These are phyloP conservation scores for Papilio elwesi DNA, from an alignment of 2,888 invertebrate genomes.

Conservation along the genomic window DNA sequence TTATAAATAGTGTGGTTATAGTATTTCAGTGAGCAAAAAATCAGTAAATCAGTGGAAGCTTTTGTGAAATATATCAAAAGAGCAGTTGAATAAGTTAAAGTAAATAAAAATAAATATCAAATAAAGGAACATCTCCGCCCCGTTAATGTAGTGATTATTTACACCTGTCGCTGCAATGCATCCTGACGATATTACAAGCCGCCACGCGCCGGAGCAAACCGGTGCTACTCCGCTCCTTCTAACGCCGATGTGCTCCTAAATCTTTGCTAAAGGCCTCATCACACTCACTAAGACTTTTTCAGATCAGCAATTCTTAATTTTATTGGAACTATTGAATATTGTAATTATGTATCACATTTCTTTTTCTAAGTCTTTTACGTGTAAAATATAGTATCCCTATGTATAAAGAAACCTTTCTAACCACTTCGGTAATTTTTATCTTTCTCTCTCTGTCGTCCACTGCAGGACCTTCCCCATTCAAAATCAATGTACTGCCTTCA, in stretches of 20 bases:
- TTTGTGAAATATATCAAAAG: conserved; percentile 19
- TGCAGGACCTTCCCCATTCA: too few species aligned
- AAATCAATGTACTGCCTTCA: too few species aligned
- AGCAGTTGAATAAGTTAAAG: conserved; percentile 33
- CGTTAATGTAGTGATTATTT: conserved; percentile 41
- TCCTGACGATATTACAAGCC: conserved; percentile 39
- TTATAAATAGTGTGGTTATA: too few species aligned
- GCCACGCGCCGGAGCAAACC: conserved; percentile 28
- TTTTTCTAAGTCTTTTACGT: too few species aligned
- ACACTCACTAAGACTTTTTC: conserved; percentile 5
- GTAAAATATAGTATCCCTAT: too few species aligned
- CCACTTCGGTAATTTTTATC: too few species aligned
- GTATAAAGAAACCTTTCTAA: too few species aligned
- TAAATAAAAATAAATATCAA: conserved; percentile 39
- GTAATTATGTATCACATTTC: too few species aligned
- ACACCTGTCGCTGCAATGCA: conserved; percentile 41
- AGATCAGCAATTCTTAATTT: too few species aligned
- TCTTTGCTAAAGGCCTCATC: conserved; percentile 33
- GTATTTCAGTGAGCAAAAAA: too few species aligned
- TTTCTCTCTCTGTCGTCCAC: too few species aligned
- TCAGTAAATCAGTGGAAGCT: not conserved
- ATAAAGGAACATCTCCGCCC: conserved; percentile 25
- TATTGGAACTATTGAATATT: too few species aligned
- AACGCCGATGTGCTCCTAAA: conserved; percentile 41
- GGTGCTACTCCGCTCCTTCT: conserved; percentile 34